These are phyloP conservation scores for Calvadosia cruxmelitensis DNA, from an alignment of 30 jellyfish, hydroid and myxozoan genomes.

Conservation along the genomic window DNA sequence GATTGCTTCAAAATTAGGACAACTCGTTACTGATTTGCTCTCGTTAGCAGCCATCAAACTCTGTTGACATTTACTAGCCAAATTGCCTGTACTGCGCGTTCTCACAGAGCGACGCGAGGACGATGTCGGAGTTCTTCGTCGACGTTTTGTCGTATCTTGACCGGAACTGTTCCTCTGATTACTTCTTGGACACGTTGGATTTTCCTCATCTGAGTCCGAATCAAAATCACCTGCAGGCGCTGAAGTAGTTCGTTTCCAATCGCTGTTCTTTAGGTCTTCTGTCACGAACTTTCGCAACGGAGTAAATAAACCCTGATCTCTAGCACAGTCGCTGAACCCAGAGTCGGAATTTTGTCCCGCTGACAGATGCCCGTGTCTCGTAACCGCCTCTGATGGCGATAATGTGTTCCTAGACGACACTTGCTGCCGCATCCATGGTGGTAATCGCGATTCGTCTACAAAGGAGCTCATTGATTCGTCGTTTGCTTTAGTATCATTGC, in stretches of 20 bases:
- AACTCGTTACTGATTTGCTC: constrained; percentile 15
- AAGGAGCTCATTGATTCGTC: neutral
- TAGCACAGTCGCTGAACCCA: neutral
- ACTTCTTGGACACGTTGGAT: neutral
- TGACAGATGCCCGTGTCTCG: neutral
- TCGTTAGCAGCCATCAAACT: neutral
- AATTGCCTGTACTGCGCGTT: neutral
- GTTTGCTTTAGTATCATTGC: neutral
- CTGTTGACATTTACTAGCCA: neutral
- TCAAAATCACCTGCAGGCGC: neutral
- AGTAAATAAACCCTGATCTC: neutral
- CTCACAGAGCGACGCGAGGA: neutral
- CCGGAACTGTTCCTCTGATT: neutral
- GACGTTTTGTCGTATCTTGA: too few species aligned
- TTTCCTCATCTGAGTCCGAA: neutral
- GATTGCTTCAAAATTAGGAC: constrained; percentile 40
- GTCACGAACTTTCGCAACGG: too few species aligned
- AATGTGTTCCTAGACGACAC: neutral
- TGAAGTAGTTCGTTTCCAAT: too few species aligned
- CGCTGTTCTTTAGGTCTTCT: too few species aligned
- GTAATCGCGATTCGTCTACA: neutral
- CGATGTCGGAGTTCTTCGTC: neutral
- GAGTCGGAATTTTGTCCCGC: constrained; percentile 1
- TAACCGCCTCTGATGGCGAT: neutral
- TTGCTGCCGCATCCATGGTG: neutral